Evolutionary conservation across 2,113 vertebrate genomes (phyloP), one percentile per base, ranked within the genome.

Genomic region (Lipophrys pholis): DNA sequence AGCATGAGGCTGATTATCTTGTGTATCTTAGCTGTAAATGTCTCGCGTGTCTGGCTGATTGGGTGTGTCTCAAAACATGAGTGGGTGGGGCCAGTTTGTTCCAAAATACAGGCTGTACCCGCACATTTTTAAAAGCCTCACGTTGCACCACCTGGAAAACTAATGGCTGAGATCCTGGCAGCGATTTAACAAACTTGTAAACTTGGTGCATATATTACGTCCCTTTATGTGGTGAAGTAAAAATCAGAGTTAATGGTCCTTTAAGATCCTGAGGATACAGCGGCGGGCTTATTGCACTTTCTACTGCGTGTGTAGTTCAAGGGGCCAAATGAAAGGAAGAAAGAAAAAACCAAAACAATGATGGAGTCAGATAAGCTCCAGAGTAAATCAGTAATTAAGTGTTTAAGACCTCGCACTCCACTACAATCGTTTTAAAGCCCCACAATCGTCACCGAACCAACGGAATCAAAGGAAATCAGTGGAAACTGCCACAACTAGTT

Each of bases 71-170:
- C 12, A 5, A 21, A 11, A 35, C 17, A n/a, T 6, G 46, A 42
- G 61, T 49, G 46, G 46, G 41, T 62, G 81, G 35, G 14, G 36
- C 17, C 58, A 43, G 45, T 57, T 67, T 4, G 39, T 53, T 54
- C 16, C 11, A 63, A 8, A 71, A 58, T 6, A 59, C 51, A 58
- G 8, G 0, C 16, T 67, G 64, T 39, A 39, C 73, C 12, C 6
- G 21, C 17, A 43, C 2, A 7, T 40, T 11, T 46, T 65, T 15
- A 5, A 65, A 69, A 65, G 48, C 7, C 0, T n/a, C 46, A 49
- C 48, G 43, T 30, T 21, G 45, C 16, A 69, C 43, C 60, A 64
- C 40, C 52, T 73, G 49, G 15, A 53, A 40, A 71, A 48, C 61
- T 30, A n/a, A 53, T 0, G 9, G 16, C 35, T 45, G 11, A 21